These are phyloP conservation scores for Pluvianellus socialis DNA, from an alignment of 2,113 vertebrate species.

Conservation along the genomic window DNA sequence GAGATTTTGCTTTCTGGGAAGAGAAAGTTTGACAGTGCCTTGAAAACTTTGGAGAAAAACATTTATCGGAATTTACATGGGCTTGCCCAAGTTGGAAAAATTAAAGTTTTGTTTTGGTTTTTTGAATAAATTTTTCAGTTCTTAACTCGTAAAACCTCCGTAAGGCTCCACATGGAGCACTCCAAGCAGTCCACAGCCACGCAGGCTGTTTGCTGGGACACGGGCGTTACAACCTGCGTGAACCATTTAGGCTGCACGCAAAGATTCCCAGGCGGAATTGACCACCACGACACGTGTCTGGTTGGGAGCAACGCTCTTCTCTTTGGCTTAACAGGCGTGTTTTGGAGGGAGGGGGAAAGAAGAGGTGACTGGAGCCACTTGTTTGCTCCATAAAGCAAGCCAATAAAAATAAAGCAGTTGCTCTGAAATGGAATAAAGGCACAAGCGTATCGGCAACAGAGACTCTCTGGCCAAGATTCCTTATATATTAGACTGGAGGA, in stretches of 20 bases:
- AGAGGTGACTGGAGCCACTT: background rate
- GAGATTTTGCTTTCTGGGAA: background rate
- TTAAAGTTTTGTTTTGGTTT: no score
- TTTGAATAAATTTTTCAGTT: background rate
- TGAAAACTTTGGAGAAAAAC: background rate
- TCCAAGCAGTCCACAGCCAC: background rate
- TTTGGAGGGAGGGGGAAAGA: background rate
- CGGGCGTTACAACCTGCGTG: background rate
- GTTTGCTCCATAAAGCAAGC: background rate
- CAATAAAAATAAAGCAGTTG: background rate
- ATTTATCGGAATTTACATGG: background rate
- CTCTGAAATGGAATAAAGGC: slow-evolving; percentile 9
- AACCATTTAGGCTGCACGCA: background rate
- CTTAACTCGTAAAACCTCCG: accelerated
- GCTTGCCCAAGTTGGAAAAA: background rate
- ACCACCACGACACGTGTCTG: accelerated
- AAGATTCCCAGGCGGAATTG: background rate
- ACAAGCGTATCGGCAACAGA: background rate
- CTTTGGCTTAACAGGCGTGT: background rate
- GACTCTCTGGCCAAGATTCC: background rate
- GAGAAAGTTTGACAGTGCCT: background rate
- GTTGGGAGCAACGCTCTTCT: background rate
- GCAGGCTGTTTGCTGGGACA: background rate
- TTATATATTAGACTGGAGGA: background rate
- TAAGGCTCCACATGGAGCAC: background rate